Base-by-base conservation (phyloP, 2,113 vertebrate species). In the Vulpes ferrilata region DNA sequence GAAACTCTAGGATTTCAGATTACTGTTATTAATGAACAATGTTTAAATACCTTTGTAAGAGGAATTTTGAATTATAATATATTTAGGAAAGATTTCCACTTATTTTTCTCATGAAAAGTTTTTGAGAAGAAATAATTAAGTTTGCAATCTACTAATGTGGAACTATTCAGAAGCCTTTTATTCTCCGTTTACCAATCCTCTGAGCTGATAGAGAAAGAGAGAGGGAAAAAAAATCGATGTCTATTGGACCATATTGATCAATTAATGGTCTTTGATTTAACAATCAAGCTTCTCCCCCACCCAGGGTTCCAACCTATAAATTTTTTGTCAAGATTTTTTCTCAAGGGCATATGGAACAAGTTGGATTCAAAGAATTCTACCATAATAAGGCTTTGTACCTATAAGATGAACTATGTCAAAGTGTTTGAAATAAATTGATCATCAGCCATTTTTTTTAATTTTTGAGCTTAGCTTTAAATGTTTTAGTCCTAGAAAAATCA, bases 11-110 rank as follows among this genome's bases (percentile, higher is more conserved):
- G 90, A 97, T 96, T 96, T 82, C 62, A 93, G 93, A 98, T 98
- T 98, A 97, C 93, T 98, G 69, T 98, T 98, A 98, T 98, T 98
- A 98, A 98, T 97, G 93, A 98, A 96, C 88, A 98, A 98, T 98
- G 90, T 97, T 98, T 99, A 98, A 97, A 98, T 96, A 96, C 93
- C 69, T 98, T 98, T 98, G 95, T 98, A 96, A 95, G 93, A 98
- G 80, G 69, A 60, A 64, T 96, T 98, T 98, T 98, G 94, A 98
- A 97, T 98, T 97, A 98, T 96, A 94, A 53, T 96, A 83, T 83
- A 74, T 97, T 98, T 97, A 38, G 96, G 85, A 97, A 96, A 93
- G 20, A 96, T 96, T 98, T 94, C 94, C 60, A 93, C 48, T 98
- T 97, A 19, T 93, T 10, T 92, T 94, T 88, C 82, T 83, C 60